Base-by-base conservation (phyloP, 2,113 vertebrate genomes). In the Eupsittula cactorum region DNA sequence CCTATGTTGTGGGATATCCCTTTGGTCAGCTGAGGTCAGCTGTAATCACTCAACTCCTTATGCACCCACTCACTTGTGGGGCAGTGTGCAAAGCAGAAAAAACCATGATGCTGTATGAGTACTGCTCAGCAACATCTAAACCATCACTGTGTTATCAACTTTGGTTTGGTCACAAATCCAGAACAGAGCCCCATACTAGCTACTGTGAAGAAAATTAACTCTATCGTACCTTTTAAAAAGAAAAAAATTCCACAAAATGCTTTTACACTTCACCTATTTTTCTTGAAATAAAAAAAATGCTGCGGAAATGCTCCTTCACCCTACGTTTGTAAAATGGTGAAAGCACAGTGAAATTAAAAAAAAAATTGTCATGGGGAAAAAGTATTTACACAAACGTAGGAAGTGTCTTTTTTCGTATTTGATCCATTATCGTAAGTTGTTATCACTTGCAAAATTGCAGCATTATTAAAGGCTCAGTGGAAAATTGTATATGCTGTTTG, bases 31-130 rank as follows among this genome's bases (percentile, higher is more conserved):
- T 71, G 78, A 41, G n/a, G 21, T 67, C 65, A 90, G 28, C 41
- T 65, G 23, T 35, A 18, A 31, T 33, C 29, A 63, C 65, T 75
- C 33, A 81, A 7, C 14, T 39, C 10, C 65, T 67, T 27, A 27
- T 31, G 14, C 19, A 8, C 7, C 29, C 50, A 10, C 46, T 31
- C 4, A 7, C 18, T 68, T 0, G 0, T 2, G 1, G 10, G 25
- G 33, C 1, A 0, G 10, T 4, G 5, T 50, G 77, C 55, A 41
- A 37, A 62, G 21, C 19, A 70, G 63, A 41, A 42, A 39, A 27
- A 17, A 19, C 16, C 28, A 35, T 59, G 37, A 13, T 1, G 1
- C 21, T 65, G 9, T 16, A 10, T 53, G 67, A 71, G 20, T 35
- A 9, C 28, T 52, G 25, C 18, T 69, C 21, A 42, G 39, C 33